These are phyloP conservation scores for Stenotaenia linearis DNA, from an alignment of 2,888 invertebrate genomes.

Conservation along the genomic window DNA sequence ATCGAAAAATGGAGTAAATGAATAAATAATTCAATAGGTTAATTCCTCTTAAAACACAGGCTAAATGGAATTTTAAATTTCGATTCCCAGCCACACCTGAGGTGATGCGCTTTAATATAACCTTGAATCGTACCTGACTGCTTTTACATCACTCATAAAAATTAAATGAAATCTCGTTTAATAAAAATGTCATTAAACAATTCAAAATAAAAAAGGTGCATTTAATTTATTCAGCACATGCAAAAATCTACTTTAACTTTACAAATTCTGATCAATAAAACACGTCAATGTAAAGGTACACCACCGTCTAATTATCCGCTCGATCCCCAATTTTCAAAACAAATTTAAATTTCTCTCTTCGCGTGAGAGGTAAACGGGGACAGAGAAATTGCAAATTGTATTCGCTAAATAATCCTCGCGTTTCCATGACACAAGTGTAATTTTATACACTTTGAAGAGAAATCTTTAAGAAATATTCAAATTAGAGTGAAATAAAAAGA, in stretches of 20 bases:
- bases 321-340: not conserved
- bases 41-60: too few relatives aligned
- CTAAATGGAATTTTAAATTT: too few relatives aligned
- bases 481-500: not conserved
- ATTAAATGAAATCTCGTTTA: not conserved
- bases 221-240: not conserved
- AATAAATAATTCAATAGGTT: too few relatives aligned
- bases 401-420: not conserved
- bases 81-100: not conserved
- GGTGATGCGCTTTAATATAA: not conserved
- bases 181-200: not conserved
- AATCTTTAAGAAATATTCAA: not conserved
- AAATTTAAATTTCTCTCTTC: not conserved
- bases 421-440: not conserved
- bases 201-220: not conserved
- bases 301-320: not conserved
- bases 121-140: not conserved
- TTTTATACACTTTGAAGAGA: not conserved
- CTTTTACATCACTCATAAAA: not conserved
- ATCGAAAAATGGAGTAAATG: too few relatives aligned
- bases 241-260: not conserved
- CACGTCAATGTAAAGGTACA: not conserved
- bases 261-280: not conserved
- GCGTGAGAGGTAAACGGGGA: not conserved
- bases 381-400: not conserved